These are phyloP conservation scores for Clarias batrachus DNA, from an alignment of 2,113 vertebrate genomes.

Conservation along the genomic window DNA sequence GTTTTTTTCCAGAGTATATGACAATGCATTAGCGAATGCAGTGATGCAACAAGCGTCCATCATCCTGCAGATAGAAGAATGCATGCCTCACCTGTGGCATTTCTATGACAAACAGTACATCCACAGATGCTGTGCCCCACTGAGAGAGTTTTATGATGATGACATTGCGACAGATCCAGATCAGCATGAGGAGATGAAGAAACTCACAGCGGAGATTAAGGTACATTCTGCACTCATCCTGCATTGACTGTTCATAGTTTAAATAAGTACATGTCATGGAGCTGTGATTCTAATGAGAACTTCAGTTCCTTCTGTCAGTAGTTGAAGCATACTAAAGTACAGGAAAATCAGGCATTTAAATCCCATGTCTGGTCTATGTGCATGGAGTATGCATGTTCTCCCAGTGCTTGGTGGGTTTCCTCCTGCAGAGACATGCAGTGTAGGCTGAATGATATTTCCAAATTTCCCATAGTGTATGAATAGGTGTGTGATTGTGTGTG, in stretches of 20 bases:
- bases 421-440: no score
- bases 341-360: no score
- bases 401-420: no score
- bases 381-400: no score
- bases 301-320: neutral
- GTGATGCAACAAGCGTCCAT: conserved; percentile 72
- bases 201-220: conserved; percentile 63
- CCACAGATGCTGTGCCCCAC: conserved; percentile 58
- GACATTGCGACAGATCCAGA: conserved; percentile 48
- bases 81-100: conserved; percentile 57
- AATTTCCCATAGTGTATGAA: no score
- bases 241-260: neutral
- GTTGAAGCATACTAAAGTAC: no score
- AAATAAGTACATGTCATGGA: neutral
- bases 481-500: no score
- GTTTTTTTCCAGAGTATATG: conserved; percentile 60
- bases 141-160: conserved; percentile 54
- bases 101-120: conserved; percentile 63
- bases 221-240: conserved; percentile 39
- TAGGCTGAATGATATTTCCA: no score
- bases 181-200: conserved; percentile 56
- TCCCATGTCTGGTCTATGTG: no score
- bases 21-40: conserved; percentile 67
- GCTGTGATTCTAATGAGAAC: neutral
- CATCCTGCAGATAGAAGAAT: conserved; percentile 69